Base-by-base conservation (phyloP, 2,888 invertebrate genomes). In the Panzeria rudis region DNA sequence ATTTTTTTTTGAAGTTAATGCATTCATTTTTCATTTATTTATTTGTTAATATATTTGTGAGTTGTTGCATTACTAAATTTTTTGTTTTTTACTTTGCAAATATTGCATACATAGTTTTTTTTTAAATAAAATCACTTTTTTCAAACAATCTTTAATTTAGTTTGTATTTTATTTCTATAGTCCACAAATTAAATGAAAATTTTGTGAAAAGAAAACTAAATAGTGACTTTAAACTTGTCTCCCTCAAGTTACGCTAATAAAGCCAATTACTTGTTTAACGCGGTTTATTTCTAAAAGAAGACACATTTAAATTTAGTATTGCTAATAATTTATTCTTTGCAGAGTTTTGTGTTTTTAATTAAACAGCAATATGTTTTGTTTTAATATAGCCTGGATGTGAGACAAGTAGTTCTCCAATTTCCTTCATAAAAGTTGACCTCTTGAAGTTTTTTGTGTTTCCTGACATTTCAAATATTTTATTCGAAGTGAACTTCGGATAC, bases 21-120 rank as follows among this genome's bases (percentile, higher is more conserved):
- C 32, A 62, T 64, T 73, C 20, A 61, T 73, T 79, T 71, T 72
- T 80, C 61, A 17, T 73, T 56, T 41, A 29, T 59, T 52, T 25
- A 72, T 77, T 85, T 69, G 64, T 75, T 61, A 79, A 66, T 86
- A 76, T 75, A 83, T 86, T 83, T 86, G 83, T 86, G 83, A 86
- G 77, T 83, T 83, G 82, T 80, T 80, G 81, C 77, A 73, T 85
- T 85, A 78, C 81, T 82, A 85, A 71, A 68, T 32, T 50, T 78
- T 47, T 73, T 8, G 35, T 47, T 56, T 52, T 56, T 75, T 59
- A 56, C 25, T 75, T 82, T 85, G 85, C 85, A 85, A 85, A 85
- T 85, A 85, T 85, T 85, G 85, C 85, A 85, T 82, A 85, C 61
- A 81, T 79, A 76, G 32, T 72, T 44, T 59, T 69, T 17, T 15